A percentile compares a stretch with the other conserved stretches of the same genome.
phyloP scores from a whole-genome alignment of 1,140 invertebrate genomes.

The Heliconius nattereri region DNA sequence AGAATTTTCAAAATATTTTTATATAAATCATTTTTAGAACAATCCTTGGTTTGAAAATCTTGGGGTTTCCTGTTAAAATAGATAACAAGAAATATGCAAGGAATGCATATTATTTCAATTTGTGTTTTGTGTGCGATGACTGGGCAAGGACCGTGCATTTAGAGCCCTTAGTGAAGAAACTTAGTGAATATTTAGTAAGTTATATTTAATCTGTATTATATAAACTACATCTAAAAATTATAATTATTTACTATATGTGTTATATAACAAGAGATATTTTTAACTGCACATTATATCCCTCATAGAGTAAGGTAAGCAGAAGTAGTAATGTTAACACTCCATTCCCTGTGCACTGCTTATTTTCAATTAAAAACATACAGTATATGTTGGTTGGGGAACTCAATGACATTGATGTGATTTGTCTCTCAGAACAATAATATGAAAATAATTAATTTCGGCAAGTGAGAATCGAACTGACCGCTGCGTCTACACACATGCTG shows the following conservation, averaged over 20 bases:
- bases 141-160: conserved; percentile 92
- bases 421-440: not conserved
- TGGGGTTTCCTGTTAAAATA: conserved; percentile 94
- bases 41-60: conserved; percentile 88
- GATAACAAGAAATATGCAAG: conserved; percentile 93
- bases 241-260: too few relatives aligned
- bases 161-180: conserved; percentile 93
- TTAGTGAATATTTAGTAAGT: conserved; percentile 91
- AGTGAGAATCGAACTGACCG: not conserved
- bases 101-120: conserved; percentile 96
- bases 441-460: not conserved
- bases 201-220: not conserved
- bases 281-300: too few relatives aligned
- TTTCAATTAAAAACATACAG: not conserved
- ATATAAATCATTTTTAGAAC: conserved; percentile 55
- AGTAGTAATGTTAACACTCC: not conserved
- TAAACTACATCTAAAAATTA: too few relatives aligned
- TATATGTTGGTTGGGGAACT: not conserved
- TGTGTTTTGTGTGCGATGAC: conserved; percentile 95
- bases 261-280: too few relatives aligned
- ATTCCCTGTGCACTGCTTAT: not conserved
- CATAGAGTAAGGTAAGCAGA: not conserved
- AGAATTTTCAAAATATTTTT: not conserved
- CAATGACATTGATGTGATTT: not conserved
- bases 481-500: not conserved